Base-by-base conservation (phyloP, 2,888 invertebrate genomes). In the Hyppa rectilinea region DNA sequence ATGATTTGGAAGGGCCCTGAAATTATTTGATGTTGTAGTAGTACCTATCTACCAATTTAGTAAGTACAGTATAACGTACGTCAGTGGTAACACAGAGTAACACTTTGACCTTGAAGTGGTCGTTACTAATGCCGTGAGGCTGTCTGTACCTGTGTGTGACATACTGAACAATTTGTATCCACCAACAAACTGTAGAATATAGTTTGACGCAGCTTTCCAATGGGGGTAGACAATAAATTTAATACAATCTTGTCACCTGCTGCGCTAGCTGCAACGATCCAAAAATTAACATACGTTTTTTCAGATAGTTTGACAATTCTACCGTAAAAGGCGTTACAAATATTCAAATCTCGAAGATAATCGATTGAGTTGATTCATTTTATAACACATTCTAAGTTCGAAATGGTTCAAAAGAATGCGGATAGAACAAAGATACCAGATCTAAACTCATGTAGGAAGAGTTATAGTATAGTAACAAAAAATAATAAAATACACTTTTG, bases 401-500 rank as follows among this genome's bases (percentile, higher is more conserved):
- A 75, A 74, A 60, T 56, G 34, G 52, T 53, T 50, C 23, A 40
- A 60, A 74, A 73, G 58, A 77, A 82, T 80, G 71, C 70, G 70
- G 64, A 55, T 67, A 63, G 29, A 52, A 52, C 62, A 26, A 70
- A 68, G 73, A 70, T 85, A 83, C 83, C 85, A 78, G 83, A 40
- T 61, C 73, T 70, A 66, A 78, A 77, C 66, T 49, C 43, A 62
- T 70, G n/a, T 80, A 34, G 76, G 79, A 78, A 77, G 71, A 80
- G 63, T 78, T 71, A 65, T 59, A 69, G 62, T 74, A 55, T 71
- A 81, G 53, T 72, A 77, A 84, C 76, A 77, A 84, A 83, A 80
- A 79, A 80, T 67, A 68, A 58, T 59, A 66, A 82, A 81, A 50
- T 78, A 89, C 17, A 59, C 85, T 88, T 82, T 89, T 87, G 78